These are phyloP conservation scores for Thelaira solivaga DNA, from an alignment of 2,888 invertebrate genomes.

Conservation along the genomic window DNA sequence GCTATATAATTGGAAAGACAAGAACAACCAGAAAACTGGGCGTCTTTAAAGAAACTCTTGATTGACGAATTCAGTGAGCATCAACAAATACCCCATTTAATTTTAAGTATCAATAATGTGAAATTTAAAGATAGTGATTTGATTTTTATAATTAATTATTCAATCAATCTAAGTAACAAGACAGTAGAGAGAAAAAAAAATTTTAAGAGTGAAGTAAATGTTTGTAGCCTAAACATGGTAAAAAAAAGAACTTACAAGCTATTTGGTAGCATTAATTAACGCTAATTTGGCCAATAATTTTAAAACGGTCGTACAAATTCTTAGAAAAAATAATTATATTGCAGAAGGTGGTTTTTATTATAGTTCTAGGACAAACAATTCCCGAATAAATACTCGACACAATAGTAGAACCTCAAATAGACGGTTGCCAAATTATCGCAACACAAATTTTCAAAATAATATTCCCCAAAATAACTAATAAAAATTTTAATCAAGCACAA, in stretches of 20 bases:
- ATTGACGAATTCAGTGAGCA: slow-evolving; percentile 8
- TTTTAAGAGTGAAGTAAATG: neutral
- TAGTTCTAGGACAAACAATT: no score
- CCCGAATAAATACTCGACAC: no score
- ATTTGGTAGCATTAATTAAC: neutral
- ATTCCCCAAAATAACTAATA: no score
- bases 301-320: no score
- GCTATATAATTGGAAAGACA: neutral
- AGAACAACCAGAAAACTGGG: slow-evolving; percentile 8
- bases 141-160: neutral
- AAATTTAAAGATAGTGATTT: neutral
- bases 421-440: no score
- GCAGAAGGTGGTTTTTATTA: neutral
- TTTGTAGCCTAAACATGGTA: neutral
- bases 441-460: no score
- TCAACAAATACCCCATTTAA: neutral
- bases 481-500: no score
- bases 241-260: neutral
- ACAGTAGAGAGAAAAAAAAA: no score
- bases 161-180: neutral
- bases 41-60: neutral
- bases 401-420: no score
- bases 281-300: neutral
- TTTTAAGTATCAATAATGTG: neutral
- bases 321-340: neutral